These are phyloP conservation scores for Neodiprion lecontei DNA, from an alignment of 1,140 invertebrate species.

Conservation along the genomic window DNA sequence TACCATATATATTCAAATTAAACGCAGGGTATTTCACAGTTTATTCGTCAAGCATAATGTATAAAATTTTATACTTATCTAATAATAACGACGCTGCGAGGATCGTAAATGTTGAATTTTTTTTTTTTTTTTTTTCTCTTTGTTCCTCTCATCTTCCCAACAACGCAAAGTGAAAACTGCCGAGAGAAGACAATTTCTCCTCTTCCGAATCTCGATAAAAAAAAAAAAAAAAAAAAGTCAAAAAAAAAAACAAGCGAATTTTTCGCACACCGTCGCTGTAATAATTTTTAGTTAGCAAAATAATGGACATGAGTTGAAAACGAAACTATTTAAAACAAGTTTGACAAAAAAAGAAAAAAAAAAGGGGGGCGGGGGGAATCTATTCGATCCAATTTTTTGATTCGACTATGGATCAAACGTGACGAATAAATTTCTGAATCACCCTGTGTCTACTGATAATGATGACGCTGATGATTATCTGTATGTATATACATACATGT, in stretches of 20 bases:
- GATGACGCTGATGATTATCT: neutral
- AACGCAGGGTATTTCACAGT: constrained; percentile 17
- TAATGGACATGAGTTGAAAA: too few species aligned
- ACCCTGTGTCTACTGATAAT: neutral
- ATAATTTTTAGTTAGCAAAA: too few species aligned
- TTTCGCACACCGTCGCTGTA: too few species aligned
- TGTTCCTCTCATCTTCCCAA: neutral
- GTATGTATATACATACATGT: neutral
- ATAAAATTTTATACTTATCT: constrained; percentile 23
- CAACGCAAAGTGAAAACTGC: neutral
- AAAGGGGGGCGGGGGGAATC: neutral
- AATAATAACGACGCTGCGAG: constrained; percentile 1
- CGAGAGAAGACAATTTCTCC: too few species aligned
- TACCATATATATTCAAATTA: neutral
- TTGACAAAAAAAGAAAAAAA: neutral
- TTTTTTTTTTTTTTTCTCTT: neutral
- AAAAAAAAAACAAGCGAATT: too few species aligned
- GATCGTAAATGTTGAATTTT: constrained; percentile 12
- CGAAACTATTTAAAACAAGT: neutral
- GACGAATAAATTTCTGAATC: constrained; percentile 3
- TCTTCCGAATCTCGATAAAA: too few species aligned
- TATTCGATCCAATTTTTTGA: neutral
- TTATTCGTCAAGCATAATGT: constrained; percentile 26
- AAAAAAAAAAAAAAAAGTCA: too few species aligned
- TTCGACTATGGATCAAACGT: neutral